Evolutionary conservation across 2,113 vertebrate genomes (phyloP), one percentile per base, ranked within the genome.

Genomic region (Sylvilagus bachmani): DNA sequence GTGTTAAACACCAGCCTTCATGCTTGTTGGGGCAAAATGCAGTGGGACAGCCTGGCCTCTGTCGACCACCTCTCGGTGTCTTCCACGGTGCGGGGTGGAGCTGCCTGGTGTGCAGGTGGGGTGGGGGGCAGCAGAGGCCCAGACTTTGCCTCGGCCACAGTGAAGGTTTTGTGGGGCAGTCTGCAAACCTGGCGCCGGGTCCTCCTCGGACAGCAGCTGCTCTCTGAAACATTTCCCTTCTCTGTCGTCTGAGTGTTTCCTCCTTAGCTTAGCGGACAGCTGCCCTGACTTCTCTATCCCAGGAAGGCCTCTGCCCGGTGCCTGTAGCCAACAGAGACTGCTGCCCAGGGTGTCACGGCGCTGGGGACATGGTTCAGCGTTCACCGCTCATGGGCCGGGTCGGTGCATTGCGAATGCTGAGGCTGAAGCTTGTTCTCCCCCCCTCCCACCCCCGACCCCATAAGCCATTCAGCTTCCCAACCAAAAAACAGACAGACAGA

Each of bases 181-280:
- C 86, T 93, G 62, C 31, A 84, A 89, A 79, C 78, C 82, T 49
- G 44, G 55, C 93, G 14, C 27, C n/a, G 14, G 85, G 73, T 85
- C 33, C 36, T 90, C 83, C 80, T 91, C 51, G 55, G 13, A 55
- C 14, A 49, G 0, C n/a, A 61, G 62, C 69, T 75, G 66, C 89
- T 86, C 55, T 67, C 33, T 94, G 36, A 70, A 79, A 75, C 70
- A 51, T 86, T 79, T 25, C 21, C 2, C 31, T 38, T 91, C 31
- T 71, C 53, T 67, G 58, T 86, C 29, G 73, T 86, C n/a, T 80
- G 27, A 21, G 16, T 4, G 21, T 61, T 14, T 38, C 27, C 53
- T 55, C 87, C 10, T 58, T 79, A 51, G 2, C 77, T 92, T 62
- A 66, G 62, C 29, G 73, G 78, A 74, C 31, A 71, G 2, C 22